Base-by-base conservation (phyloP, 2,888 invertebrate species). In the Diarsia dahlii region DNA sequence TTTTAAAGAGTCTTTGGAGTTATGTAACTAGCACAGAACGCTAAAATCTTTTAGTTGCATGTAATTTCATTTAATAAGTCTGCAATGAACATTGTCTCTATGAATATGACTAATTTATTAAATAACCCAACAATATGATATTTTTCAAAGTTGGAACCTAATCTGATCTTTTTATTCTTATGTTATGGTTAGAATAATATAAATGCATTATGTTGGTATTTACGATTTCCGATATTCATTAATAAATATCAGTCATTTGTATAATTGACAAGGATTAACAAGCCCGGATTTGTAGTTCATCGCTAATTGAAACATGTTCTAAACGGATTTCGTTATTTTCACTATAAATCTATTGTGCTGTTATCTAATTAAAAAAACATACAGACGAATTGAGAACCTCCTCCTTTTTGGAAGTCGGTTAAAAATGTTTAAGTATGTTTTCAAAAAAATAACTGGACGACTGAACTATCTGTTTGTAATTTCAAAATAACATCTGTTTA, bases 161-260 rank as follows among this genome's bases (percentile, higher is more conserved):
- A 34, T 34, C 34, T 34, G 3, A 34, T 34, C 34, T 34, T 34
- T 34, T 34, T 34, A 34, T 34, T 34, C 34, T 34, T 2, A 50
- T 54, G 3, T 62, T 13, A 39, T 28, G 8, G 5, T 28, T n/a
- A 50, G 13, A 50, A 34, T n/a, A 12, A 46, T 20, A 48, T 48
- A n/a, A n/a, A 60, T 67, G 23, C 10, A 1, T n/a, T 39, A 23
- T 1, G 48, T n/a, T n/a, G 4, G 52, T 34, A 63, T 54, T 23
- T 15, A 45, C 63, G 34, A 63, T 13, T 54, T 5, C 2, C 18
- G 18, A 10, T 34, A 15, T 12, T 60, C 6, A 66, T 45, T n/a
- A 13, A 63, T 63, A 76, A 75, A 74, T 81, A 46, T 56, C 28
- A 39, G 28, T 68, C 10, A 64, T 64, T 79, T 68, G 34, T 9